Evolutionary conservation across 2,888 invertebrate genomes (phyloP).

Genomic region (Cerastoderma edule): DNA sequence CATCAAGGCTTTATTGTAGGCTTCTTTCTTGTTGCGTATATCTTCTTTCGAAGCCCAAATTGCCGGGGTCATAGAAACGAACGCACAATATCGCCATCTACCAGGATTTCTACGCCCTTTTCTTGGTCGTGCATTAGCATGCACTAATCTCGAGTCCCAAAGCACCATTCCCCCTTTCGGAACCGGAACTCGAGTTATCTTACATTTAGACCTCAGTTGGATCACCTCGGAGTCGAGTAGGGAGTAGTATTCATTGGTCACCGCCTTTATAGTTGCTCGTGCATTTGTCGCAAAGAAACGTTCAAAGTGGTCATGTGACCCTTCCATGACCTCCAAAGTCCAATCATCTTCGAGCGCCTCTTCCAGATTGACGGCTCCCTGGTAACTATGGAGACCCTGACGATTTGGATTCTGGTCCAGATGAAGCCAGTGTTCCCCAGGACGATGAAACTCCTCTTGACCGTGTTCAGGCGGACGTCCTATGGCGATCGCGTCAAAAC

Average conservation of each 20-base stretch:
- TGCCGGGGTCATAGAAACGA: constrained; percentile 78
- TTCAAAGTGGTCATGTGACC: constrained; percentile 64
- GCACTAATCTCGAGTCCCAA: constrained; percentile 79
- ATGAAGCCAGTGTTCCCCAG: constrained; percentile 72
- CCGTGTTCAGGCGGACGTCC: constrained; percentile 78
- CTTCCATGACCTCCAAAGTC: constrained; percentile 67
- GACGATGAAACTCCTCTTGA: constrained; percentile 59
- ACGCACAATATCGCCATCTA: constrained; percentile 76
- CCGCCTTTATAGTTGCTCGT: constrained; percentile 45
- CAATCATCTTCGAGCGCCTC: constrained; percentile 68
- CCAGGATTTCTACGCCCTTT: constrained; percentile 66
- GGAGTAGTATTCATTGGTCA: constrained; percentile 51
- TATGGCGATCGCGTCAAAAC: constrained; percentile 78
- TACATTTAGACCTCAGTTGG: constrained; percentile 64
- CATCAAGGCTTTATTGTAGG: constrained; percentile 64
- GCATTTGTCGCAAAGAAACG: constrained; percentile 59
- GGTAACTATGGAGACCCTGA: constrained; percentile 77
- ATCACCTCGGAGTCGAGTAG: constrained; percentile 61
- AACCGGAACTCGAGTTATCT: constrained; percentile 67
- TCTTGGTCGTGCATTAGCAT: constrained; percentile 76
- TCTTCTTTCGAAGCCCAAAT: constrained; percentile 72
- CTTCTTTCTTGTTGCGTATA: constrained; percentile 65
- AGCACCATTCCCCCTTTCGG: constrained; percentile 78
- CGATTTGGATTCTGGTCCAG: constrained; percentile 58
- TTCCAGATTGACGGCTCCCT: constrained; percentile 75